phyloP scores from a whole-genome alignment of 2,888 invertebrate genomes.

The Fabriciana adippe region DNA sequence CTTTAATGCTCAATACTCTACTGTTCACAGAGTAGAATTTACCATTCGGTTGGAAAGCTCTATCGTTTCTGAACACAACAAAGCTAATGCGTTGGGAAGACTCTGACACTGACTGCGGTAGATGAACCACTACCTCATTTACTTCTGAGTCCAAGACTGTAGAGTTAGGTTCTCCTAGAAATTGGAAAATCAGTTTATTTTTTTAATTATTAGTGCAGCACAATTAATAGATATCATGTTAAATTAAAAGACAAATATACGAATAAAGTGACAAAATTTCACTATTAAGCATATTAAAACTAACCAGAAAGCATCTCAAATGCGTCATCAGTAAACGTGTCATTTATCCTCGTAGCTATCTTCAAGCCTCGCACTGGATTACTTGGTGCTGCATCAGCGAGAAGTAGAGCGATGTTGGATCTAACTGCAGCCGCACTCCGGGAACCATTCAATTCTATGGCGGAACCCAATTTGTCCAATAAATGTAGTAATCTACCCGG shows the following conservation, averaged over 20 bases:
- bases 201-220: too few species aligned
- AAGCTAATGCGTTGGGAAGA: constrained; percentile 67
- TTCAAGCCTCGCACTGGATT: constrained; percentile 62
- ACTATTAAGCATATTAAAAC: constrained; percentile 19
- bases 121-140: constrained; percentile 67
- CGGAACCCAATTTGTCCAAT: constrained; percentile 61
- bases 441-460: constrained; percentile 57
- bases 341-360: constrained; percentile 53
- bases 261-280: background rate
- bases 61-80: constrained; percentile 73
- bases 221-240: too few species aligned
- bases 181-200: background rate
- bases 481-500: constrained; percentile 62
- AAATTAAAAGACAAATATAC: background rate
- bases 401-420: constrained; percentile 63
- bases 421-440: constrained; percentile 50
- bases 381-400: constrained; percentile 58
- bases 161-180: constrained; percentile 55
- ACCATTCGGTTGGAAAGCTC: constrained; percentile 58
- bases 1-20: constrained; percentile 74
- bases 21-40: constrained; percentile 59
- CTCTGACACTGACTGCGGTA: constrained; percentile 61
- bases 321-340: constrained; percentile 54
- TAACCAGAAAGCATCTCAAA: constrained; percentile 66
- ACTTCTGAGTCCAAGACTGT: constrained; percentile 49